A percentile compares a stretch with the other conserved stretches of the same genome.
Evolutionary conservation across 2,888 invertebrate species (phyloP).

Genomic region (Watsonalla cultraria): DNA sequence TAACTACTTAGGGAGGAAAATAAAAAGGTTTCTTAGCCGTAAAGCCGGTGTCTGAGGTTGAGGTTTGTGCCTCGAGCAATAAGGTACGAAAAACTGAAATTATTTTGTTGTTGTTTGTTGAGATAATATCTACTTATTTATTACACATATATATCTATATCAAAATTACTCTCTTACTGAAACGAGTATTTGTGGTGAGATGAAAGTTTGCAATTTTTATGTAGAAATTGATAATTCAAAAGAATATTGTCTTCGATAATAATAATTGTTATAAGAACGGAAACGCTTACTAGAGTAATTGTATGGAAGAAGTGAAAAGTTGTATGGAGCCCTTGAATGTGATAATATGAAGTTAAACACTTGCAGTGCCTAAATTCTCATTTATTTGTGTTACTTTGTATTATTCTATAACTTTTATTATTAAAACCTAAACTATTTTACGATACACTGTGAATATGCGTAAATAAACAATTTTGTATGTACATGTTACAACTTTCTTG

Average conservation of each 20-base stretch:
- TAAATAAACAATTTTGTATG: conserved; percentile 62
- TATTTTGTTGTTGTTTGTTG: no score
- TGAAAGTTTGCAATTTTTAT: not conserved
- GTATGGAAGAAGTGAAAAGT: conserved; percentile 50
- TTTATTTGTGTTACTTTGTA: conserved; percentile 41
- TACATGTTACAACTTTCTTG: conserved; percentile 69
- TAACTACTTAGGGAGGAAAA: no score
- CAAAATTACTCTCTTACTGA: not conserved
- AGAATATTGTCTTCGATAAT: conserved; percentile 49
- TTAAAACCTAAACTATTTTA: conserved; percentile 42
- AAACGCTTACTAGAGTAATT: conserved; percentile 75
- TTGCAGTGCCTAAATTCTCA: conserved; percentile 76
- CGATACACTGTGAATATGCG: conserved; percentile 43
- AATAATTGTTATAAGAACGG: conserved; percentile 65
- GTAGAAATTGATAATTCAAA: conserved; percentile 5
- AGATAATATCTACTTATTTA: no score
- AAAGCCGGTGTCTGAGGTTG: no score
- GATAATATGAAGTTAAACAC: conserved; percentile 65
- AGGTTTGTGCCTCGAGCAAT: no score
- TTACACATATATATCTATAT: not conserved
- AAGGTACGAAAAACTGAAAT: no score
- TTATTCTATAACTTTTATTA: conserved; percentile 43
- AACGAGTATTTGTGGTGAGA: not conserved
- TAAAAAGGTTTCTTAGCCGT: no score
- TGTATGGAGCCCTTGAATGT: conserved; percentile 66